A percentile compares a stretch with the other conserved stretches of the same genome.
These are phyloP conservation scores for Megaceryle maxima DNA, from an alignment of 2,113 vertebrate species.

Conservation along the genomic window DNA sequence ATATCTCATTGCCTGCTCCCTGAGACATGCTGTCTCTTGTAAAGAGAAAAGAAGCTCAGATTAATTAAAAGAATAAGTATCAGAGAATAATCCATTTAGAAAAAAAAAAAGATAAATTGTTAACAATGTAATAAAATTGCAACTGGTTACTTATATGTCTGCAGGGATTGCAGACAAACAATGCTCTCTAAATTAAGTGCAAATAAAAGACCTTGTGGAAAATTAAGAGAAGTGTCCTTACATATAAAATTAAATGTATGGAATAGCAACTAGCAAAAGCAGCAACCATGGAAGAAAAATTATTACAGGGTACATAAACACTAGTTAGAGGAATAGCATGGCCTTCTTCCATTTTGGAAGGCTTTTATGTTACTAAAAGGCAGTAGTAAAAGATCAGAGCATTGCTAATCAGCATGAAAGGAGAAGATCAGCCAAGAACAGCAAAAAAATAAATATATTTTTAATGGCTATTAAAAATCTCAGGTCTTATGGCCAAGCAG, in stretches of 20 bases:
- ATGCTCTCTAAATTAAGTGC: background rate
- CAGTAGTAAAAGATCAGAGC: constrained; percentile 55
- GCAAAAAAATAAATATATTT: constrained; percentile 45
- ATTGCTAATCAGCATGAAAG: constrained; percentile 57
- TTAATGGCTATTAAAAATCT: constrained; percentile 36
- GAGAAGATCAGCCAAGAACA: constrained; percentile 50
- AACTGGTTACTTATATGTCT: background rate
- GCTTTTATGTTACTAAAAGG: constrained; percentile 38
- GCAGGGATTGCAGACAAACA: background rate
- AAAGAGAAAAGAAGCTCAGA: background rate
- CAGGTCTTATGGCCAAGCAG: constrained; percentile 34
- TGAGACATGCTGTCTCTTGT: background rate
- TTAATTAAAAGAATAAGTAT: background rate
- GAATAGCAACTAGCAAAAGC: background rate
- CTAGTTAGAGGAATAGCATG: constrained; percentile 32
- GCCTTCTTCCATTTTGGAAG: constrained; percentile 49
- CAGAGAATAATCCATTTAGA: background rate
- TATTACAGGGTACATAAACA: constrained; percentile 45
- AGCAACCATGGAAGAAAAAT: constrained; percentile 25
- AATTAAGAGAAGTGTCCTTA: background rate
- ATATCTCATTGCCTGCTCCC: background rate
- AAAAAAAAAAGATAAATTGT: background rate
- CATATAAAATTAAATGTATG: constrained; percentile 11
- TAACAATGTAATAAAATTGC: background rate
- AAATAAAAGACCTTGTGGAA: background rate